Percentiles rank a stretch among this genome's conserved stretches.
These are phyloP conservation scores for Helogale parvula DNA, from an alignment of 2,113 vertebrate genomes.

Conservation along the genomic window DNA sequence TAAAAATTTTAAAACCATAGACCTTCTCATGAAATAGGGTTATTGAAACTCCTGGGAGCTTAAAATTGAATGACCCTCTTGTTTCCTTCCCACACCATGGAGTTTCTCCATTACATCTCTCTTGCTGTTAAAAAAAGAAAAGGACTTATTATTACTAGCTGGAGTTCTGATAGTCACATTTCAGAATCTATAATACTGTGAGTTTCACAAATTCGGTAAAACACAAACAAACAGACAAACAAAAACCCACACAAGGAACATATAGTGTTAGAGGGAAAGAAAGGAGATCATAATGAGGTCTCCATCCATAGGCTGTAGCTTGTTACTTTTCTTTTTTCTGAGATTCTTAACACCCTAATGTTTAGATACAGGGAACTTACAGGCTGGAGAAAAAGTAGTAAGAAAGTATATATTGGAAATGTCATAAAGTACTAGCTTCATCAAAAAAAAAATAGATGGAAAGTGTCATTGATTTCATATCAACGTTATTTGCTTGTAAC, in stretches of 20 bases:
- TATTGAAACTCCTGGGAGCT: background rate
- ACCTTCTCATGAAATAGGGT: background rate
- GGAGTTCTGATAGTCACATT: background rate
- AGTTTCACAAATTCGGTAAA: background rate
- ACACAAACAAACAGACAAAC: background rate
- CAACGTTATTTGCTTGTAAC: background rate
- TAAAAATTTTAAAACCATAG: slow-evolving; percentile 3
- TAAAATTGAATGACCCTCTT: background rate
- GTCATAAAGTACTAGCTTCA: background rate
- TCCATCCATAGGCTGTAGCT: background rate
- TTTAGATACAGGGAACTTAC: background rate
- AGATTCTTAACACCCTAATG: background rate
- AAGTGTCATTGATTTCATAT: background rate
- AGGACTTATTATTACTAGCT: background rate
- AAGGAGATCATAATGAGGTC: background rate
- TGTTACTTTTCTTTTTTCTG: background rate
- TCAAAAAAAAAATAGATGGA: background rate
- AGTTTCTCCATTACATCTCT: background rate
- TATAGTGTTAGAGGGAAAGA: background rate
- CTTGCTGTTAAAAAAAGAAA: background rate
- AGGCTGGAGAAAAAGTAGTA: background rate
- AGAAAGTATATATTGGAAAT: background rate
- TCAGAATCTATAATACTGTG: background rate
- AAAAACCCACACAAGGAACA: background rate
- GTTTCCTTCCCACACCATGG: background rate